Base-by-base conservation (phyloP, 2,113 vertebrate species). In the Tragelaphus buxtoni region DNA sequence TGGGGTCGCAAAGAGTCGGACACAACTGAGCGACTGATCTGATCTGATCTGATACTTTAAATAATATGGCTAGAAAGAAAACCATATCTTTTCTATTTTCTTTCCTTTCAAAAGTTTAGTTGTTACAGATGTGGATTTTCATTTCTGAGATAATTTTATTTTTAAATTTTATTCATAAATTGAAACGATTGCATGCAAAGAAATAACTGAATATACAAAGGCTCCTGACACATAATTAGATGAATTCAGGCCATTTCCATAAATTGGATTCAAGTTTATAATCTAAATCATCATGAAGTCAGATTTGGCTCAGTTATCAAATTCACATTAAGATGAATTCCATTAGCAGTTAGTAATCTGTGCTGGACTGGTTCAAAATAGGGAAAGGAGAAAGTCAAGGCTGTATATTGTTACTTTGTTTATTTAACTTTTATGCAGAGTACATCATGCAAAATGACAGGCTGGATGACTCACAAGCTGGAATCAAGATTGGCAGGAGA, bases 271-370 rank as follows among this genome's bases (percentile, higher is more conserved):
- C 26, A 80, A 55, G 76, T 87, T 63, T 56, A 49, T 86, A 63
- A 91, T 60, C 39, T 81, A 85, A 80, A 81, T 84, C 60, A 93
- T 11, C 53, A 28, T 65, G 20, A 96, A 81, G 55, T 85, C 26
- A 92, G 79, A 91, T 81, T 39, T 58, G 56, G 83, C 55, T 94
- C 35, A 72, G 61, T 51, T 94, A 76, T 74, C 88, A 93, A 95
- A 51, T 58, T 88, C 79, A 61, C 39, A 74, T 85, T 63, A 65
- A 84, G n/a, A 60, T 45, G 60, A 65, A 65, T 81, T 42, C 39
- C 72, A 35, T 76, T 35, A 72, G 83, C 0, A 12, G 42, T 69
- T n/a, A 80, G 45, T 84, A 88, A 83, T 90, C 88, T 80, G 49
- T 60, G 11, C 51, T 80, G n/a, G 47, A 39, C 39, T 39, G 39